Evolutionary conservation across 2,888 invertebrate genomes (phyloP).

Genomic region (Bibio marci): DNA sequence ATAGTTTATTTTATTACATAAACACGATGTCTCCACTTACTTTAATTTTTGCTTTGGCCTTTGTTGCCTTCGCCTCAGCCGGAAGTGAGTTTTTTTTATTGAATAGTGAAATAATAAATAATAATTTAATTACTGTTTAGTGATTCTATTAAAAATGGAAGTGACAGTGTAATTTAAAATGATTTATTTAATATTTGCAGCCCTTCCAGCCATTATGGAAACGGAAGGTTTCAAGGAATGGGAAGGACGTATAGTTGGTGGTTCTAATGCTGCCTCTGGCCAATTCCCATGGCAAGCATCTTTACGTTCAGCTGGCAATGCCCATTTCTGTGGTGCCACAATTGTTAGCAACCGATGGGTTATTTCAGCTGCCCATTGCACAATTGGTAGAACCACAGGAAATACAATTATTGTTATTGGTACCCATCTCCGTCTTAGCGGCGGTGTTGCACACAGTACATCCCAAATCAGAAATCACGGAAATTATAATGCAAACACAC

Average conservation of each 20-base stretch:
- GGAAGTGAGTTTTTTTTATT: too few relatives aligned
- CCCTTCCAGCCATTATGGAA: too few relatives aligned
- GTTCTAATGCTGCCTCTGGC: slow-evolving; percentile 10
- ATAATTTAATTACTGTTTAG: too few relatives aligned
- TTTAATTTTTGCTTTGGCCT: too few relatives aligned
- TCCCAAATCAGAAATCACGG: slow-evolving; percentile 5
- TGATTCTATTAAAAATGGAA: too few relatives aligned
- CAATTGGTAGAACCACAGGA: background rate
- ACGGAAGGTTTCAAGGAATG: too few relatives aligned
- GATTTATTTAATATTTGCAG: too few relatives aligned
- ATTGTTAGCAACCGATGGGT: slow-evolving; percentile 1
- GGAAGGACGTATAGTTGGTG: slow-evolving; percentile 12
- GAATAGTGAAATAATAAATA: too few relatives aligned
- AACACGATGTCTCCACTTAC: too few relatives aligned
- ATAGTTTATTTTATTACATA: too few relatives aligned
- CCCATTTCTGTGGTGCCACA: background rate
- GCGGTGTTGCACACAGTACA: background rate
- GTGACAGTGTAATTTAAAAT: too few relatives aligned
- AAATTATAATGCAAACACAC: slow-evolving; percentile 3
- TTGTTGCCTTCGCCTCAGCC: too few relatives aligned
- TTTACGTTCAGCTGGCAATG: slow-evolving; percentile 7
- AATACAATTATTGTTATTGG: background rate
- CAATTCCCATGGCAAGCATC: slow-evolving; percentile 14
- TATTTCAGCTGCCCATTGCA: slow-evolving; percentile 1
- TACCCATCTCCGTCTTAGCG: background rate